Evolutionary conservation across 2,113 vertebrate species (phyloP).

Genomic region (Solea senegalensis): DNA sequence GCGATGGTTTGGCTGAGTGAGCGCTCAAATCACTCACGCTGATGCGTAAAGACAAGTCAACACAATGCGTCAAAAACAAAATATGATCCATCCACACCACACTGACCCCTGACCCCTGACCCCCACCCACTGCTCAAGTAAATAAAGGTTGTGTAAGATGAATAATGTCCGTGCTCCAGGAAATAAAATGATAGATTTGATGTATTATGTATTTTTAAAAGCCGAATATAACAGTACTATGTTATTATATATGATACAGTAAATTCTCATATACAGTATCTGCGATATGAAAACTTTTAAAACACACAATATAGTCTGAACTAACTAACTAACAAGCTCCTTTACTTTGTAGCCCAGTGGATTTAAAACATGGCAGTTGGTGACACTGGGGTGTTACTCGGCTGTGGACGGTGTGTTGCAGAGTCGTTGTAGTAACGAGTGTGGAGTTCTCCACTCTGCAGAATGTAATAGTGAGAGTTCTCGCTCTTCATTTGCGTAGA

Average conservation of each 20-base stretch:
- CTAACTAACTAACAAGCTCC: not conserved
- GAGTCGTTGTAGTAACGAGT: not conserved
- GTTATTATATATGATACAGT: too few relatives aligned
- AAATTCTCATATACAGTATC: too few relatives aligned
- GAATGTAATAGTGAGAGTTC: slow-evolving; percentile 8
- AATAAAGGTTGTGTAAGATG: too few relatives aligned
- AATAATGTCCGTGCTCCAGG: too few relatives aligned
- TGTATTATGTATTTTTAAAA: too few relatives aligned
- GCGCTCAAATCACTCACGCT: not conserved
- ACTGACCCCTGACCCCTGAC: not conserved
- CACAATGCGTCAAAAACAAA: too few relatives aligned
- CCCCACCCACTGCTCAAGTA: too few relatives aligned
- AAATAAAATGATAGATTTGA: too few relatives aligned
- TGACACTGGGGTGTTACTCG: not conserved
- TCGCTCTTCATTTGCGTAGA: slow-evolving; percentile 2
- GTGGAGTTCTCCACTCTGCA: slow-evolving; percentile 2
- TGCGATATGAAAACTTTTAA: too few relatives aligned
- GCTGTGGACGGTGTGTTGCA: not conserved
- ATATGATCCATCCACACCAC: not conserved
- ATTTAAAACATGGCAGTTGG: not conserved
- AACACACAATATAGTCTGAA: too few relatives aligned
- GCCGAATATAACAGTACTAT: too few relatives aligned
- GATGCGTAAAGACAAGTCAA: too few relatives aligned
- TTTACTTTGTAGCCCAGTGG: not conserved
- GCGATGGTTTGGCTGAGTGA: not conserved